phyloP scores from a whole-genome alignment of 1,140 invertebrate genomes.

The Micrasema longulum region DNA sequence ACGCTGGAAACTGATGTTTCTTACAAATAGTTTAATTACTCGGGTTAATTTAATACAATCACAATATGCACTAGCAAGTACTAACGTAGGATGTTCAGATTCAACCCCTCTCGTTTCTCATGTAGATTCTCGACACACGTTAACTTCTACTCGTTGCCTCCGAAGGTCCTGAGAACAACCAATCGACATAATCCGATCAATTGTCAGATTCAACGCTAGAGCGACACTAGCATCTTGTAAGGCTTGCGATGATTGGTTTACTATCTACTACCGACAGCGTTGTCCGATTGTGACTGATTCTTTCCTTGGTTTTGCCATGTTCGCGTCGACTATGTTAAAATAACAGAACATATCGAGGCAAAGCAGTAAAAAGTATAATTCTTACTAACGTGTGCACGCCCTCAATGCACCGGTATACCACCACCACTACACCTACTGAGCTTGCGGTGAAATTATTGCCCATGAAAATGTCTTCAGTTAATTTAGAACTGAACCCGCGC shows the following conservation, averaged over 20 bases:
- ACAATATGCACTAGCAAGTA: no score
- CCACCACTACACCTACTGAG: neutral
- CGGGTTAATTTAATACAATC: no score
- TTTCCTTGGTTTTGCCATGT: constrained; percentile 27
- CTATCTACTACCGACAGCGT: constrained; percentile 30
- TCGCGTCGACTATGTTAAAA: constrained; percentile 41
- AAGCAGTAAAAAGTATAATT: constrained; percentile 5
- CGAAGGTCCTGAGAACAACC: no score
- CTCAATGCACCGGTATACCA: neutral
- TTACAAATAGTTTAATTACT: no score
- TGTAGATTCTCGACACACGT: no score
- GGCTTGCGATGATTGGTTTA: no score
- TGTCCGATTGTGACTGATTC: constrained; percentile 45
- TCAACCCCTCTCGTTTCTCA: neutral
- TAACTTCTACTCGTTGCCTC: no score
- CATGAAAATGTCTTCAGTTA: constrained; percentile 52
- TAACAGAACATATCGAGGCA: constrained; percentile 39
- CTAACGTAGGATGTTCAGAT: neutral
- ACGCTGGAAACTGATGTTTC: no score
- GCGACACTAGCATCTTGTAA: no score
- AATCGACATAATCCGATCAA: no score
- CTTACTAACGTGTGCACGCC: neutral
- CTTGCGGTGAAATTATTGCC: constrained; percentile 47
- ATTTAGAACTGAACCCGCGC: constrained; percentile 42
- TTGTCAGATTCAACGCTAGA: no score